Conservation (phyloP, 1,140 invertebrate species). For the Bombus sibiricus region DNA sequence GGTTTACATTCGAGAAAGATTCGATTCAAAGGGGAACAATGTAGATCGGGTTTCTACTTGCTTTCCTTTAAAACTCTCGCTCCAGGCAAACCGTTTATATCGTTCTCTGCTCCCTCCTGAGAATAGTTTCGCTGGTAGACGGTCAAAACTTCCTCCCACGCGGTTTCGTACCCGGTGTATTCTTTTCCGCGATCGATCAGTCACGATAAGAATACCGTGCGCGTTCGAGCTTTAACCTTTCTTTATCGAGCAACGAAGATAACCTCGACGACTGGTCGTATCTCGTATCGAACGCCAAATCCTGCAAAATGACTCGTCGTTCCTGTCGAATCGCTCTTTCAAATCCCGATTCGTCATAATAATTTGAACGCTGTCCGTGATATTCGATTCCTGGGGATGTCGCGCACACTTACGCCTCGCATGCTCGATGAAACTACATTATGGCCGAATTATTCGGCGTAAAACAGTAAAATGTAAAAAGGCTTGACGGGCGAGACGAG, state of each 20-base stretch:
- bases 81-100: slow-evolving; percentile 21
- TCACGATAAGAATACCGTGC: not conserved
- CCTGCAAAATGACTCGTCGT: not conserved
- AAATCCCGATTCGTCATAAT: not conserved
- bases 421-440: slow-evolving; percentile 6
- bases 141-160: slow-evolving; percentile 20
- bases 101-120: not conserved
- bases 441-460: slow-evolving; percentile 36
- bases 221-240: not conserved
- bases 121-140: slow-evolving; percentile 1
- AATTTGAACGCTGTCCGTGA: not conserved
- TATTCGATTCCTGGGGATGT: not conserved
- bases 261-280: not conserved
- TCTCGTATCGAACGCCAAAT: not conserved
- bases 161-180: not conserved
- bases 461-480: slow-evolving; percentile 33
- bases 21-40: slow-evolving; percentile 18
- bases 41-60: not conserved
- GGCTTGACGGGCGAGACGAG: slow-evolving; percentile 19
- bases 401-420: not conserved
- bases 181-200: not conserved
- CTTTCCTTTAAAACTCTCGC: not conserved
- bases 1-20: not conserved
- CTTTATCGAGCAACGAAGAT: not conserved
- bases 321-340: too few relatives aligned